Percentiles rank a stretch among this genome's conserved stretches.
Evolutionary conservation across 92 coral and sea anemone genomes (phyloP).

Genomic region (Phenganax marumi): DNA sequence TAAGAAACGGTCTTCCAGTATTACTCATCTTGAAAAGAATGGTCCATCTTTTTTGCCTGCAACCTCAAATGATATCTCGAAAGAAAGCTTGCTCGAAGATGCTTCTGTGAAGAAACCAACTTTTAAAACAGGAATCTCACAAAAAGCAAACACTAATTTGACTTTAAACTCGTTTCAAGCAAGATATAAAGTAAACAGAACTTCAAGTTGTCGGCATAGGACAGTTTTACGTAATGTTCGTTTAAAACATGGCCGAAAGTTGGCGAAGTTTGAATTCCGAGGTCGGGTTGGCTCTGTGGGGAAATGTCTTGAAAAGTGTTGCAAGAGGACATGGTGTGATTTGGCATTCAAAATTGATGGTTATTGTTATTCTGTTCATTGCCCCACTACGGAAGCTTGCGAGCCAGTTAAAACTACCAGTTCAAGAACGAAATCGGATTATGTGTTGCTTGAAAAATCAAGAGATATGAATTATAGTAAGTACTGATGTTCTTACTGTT

Average conservation of each 20-base stretch:
- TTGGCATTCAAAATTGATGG: constrained; percentile 80
- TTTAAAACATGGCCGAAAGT: constrained; percentile 68
- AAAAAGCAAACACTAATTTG: not conserved
- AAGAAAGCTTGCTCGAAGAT: not conserved
- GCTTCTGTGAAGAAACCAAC: not conserved
- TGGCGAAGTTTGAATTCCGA: constrained; percentile 73
- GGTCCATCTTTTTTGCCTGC: not conserved
- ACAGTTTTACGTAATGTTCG: constrained; percentile 75
- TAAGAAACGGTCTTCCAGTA: too few relatives aligned
- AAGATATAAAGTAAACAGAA: constrained; percentile 46
- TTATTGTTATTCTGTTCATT: constrained; percentile 85
- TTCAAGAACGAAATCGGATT: constrained; percentile 41
- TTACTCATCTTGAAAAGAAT: not conserved
- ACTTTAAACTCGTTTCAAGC: not conserved
- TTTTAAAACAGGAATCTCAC: not conserved
- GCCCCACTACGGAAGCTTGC: constrained; percentile 75
- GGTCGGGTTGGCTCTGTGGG: constrained; percentile 67
- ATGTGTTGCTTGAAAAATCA: constrained; percentile 53
- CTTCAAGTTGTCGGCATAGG: constrained; percentile 64
- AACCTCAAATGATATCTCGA: not conserved
- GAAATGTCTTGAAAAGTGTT: constrained; percentile 76
- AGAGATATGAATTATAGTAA: constrained; percentile 69
- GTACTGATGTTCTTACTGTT: constrained; percentile 22
- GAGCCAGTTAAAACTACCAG: constrained; percentile 54
- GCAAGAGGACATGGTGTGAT: constrained; percentile 71